Conservation (phyloP, 1,140 invertebrate species). For the Plodia interpunctella region DNA sequence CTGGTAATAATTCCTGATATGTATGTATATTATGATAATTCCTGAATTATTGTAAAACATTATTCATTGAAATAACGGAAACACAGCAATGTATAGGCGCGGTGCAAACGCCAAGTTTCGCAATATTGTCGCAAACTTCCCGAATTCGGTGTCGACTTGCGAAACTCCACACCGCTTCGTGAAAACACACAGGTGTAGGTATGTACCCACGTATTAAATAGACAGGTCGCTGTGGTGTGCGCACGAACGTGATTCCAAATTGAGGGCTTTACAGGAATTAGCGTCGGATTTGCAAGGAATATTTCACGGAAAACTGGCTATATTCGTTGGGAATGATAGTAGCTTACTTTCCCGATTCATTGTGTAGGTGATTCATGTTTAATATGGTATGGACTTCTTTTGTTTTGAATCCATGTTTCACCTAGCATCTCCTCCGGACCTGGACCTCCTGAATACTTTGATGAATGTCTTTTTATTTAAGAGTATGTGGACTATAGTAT, state of each 20-base stretch:
- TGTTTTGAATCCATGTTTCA: too few relatives aligned
- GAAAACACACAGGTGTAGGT: constrained; percentile 54
- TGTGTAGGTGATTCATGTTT: too few relatives aligned
- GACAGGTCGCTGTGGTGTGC: constrained; percentile 14
- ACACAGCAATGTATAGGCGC: constrained; percentile 4
- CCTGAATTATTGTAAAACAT: too few relatives aligned
- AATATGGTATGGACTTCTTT: too few relatives aligned
- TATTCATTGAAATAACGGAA: too few relatives aligned
- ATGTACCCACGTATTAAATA: constrained; percentile 11
- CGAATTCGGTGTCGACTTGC: constrained; percentile 68
- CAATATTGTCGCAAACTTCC: constrained; percentile 65
- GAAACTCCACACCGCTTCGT: constrained; percentile 50
- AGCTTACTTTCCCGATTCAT: too few relatives aligned
- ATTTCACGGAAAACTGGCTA: constrained; percentile 20
- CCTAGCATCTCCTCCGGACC: too few relatives aligned
- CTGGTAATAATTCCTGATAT: too few relatives aligned
- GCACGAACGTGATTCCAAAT: constrained; percentile 44
- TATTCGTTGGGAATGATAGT: background rate
- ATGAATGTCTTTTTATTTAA: too few relatives aligned
- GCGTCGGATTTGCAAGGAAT: constrained; percentile 41
- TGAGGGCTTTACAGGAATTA: constrained; percentile 49
- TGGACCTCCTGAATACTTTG: too few relatives aligned
- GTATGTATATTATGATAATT: too few relatives aligned
- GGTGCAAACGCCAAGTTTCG: constrained; percentile 28
- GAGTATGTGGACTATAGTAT: too few relatives aligned